These are phyloP conservation scores for Ariolimax columbianus DNA, from an alignment of 2,888 invertebrate species.

Conservation along the genomic window DNA sequence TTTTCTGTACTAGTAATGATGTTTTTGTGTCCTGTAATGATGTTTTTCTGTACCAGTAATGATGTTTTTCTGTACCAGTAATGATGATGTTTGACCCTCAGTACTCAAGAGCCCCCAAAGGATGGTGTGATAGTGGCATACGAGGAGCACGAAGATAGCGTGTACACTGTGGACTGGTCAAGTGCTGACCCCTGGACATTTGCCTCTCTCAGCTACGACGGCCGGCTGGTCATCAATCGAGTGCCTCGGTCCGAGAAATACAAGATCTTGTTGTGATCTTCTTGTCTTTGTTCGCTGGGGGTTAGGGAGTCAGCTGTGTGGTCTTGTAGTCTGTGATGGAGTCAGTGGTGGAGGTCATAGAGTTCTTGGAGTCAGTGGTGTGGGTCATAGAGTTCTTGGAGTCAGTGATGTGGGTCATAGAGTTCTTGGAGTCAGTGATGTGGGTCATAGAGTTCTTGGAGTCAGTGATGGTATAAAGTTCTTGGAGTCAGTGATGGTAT, in stretches of 20 bases:
- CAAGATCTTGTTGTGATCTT: slow-evolving; percentile 83
- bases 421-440: no score
- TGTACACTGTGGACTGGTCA: slow-evolving; percentile 98
- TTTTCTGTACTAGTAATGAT: neutral
- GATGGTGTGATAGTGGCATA: slow-evolving; percentile 95
- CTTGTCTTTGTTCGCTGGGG: no score
- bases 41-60: slow-evolving; percentile 53
- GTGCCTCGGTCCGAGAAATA: slow-evolving; percentile 97
- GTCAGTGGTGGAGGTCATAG: no score
- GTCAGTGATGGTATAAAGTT: no score
- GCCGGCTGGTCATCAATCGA: slow-evolving; percentile 92
- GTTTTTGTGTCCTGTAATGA: neutral
- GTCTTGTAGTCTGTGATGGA: no score
- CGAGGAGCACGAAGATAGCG: slow-evolving; percentile 98
- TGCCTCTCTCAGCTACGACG: slow-evolving; percentile 98
- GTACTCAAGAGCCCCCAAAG: slow-evolving; percentile 78
- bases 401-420: no score
- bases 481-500: no score
- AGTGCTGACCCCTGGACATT: slow-evolving; percentile 98
- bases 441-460: no score
- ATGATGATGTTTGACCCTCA: slow-evolving; percentile 49
- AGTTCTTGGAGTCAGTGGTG: no score
- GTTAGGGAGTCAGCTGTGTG: no score
- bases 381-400: no score
- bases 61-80: neutral